Conservation (phyloP, 2,888 invertebrate species). For the Xylocampa areola region DNA sequence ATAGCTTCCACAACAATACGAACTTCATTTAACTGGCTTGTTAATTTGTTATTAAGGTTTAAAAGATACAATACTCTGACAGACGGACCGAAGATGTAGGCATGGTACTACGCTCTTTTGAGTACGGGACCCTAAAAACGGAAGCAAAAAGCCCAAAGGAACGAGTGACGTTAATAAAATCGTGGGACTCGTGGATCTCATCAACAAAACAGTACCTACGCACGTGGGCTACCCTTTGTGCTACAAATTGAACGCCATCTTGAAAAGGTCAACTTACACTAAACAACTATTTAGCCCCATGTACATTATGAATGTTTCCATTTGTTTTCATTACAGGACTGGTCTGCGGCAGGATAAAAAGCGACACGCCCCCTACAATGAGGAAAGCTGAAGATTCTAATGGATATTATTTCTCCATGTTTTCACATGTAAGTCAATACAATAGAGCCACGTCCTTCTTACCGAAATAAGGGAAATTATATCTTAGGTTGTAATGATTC, state of each 20-base stretch:
- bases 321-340: conserved; percentile 68
- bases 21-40: too few species aligned
- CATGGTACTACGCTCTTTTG: too few species aligned
- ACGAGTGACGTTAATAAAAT: conserved; percentile 9
- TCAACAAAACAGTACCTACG: conserved; percentile 2
- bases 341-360: conserved; percentile 78
- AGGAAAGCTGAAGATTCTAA: conserved; percentile 76
- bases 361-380: conserved; percentile 83
- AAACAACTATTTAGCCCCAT: conserved; percentile 1
- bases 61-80: too few species aligned
- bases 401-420: conserved; percentile 90
- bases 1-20: too few species aligned
- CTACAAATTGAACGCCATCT: conserved; percentile 13
- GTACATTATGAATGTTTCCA: conserved; percentile 4
- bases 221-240: not conserved
- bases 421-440: conserved; percentile 89
- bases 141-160: conserved; percentile 14
- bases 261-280: not conserved
- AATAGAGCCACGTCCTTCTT: too few species aligned
- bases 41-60: too few species aligned
- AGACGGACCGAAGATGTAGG: too few species aligned
- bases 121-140: too few species aligned
- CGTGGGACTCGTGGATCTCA: too few species aligned
- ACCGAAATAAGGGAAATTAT: too few species aligned
- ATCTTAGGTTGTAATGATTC: too few species aligned